These are phyloP conservation scores for Catocala fraxini DNA, from an alignment of 2,888 invertebrate genomes.

Conservation along the genomic window DNA sequence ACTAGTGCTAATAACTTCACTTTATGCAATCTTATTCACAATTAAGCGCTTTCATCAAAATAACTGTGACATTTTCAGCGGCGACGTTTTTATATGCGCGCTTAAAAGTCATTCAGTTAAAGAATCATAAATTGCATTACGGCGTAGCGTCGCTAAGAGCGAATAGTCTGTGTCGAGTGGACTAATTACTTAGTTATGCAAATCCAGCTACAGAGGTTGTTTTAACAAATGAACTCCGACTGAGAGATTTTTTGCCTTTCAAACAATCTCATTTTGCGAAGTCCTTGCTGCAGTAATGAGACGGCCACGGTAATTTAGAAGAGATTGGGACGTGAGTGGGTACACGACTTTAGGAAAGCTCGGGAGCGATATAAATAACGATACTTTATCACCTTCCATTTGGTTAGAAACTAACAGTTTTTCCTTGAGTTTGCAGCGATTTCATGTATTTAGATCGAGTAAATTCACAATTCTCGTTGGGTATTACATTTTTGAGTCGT, in stretches of 20 bases:
- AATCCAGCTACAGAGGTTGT: constrained; percentile 56
- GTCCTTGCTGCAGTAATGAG: constrained; percentile 30
- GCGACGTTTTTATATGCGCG: constrained; percentile 14
- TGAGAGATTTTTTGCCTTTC: constrained; percentile 36
- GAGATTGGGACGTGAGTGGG: constrained; percentile 43
- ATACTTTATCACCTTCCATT: constrained; percentile 33
- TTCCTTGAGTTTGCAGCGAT: neutral
- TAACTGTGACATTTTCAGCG: constrained; percentile 20
- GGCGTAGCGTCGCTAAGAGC: constrained; percentile 29
- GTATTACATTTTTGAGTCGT: too few species aligned
- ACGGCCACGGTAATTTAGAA: constrained; percentile 45
- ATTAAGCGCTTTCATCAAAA: constrained; percentile 39
- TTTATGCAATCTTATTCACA: constrained; percentile 21
- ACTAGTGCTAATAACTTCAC: too few species aligned
- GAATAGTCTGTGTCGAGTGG: constrained; percentile 44
- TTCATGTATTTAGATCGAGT: too few species aligned
- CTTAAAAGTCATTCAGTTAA: constrained; percentile 38
- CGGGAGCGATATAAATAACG: constrained; percentile 28
- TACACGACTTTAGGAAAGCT: constrained; percentile 21
- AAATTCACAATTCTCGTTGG: too few species aligned
- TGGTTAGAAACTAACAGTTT: constrained; percentile 19
- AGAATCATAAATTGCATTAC: constrained; percentile 45
- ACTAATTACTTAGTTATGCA: constrained; percentile 65
- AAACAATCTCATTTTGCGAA: constrained; percentile 35
- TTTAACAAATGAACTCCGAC: constrained; percentile 57